Conservation (phyloP, 1,140 invertebrate genomes). For the Papilio polyxenes region DNA sequence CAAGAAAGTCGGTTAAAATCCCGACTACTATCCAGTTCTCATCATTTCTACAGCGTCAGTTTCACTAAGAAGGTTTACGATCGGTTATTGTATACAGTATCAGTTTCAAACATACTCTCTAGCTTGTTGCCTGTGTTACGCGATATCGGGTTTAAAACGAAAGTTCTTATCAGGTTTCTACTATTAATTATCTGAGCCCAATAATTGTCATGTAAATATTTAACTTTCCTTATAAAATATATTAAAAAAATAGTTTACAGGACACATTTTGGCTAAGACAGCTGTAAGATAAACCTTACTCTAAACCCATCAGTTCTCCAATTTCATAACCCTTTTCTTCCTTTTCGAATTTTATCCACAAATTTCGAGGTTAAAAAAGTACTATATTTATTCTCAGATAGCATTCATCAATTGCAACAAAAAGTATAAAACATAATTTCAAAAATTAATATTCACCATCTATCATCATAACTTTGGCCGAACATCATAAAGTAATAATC, state of each 20-base stretch:
- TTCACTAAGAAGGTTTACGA: slow-evolving; percentile 27
- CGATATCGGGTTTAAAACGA: neutral
- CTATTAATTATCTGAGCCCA: neutral
- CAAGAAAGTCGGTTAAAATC: neutral
- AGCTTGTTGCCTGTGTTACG: neutral
- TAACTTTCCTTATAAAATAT: no score
- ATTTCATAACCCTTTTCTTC: no score
- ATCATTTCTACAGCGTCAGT: slow-evolving; percentile 12
- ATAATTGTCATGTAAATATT: neutral
- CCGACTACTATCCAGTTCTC: slow-evolving; percentile 5
- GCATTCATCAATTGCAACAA: no score
- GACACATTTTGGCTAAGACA: no score
- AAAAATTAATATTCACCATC: slow-evolving; percentile 7
- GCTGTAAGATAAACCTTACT: no score
- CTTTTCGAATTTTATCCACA: no score
- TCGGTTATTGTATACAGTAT: slow-evolving; percentile 11
- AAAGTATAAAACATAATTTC: neutral
- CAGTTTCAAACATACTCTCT: slow-evolving; percentile 25
- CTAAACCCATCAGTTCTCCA: no score
- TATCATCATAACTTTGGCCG: neutral
- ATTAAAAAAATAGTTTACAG: no score
- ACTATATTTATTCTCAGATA: neutral
- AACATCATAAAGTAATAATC: neutral
- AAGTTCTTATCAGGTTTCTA: slow-evolving; percentile 7
- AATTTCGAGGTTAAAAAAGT: neutral